Conservation (phyloP, 2,888 invertebrate genomes). For the Palloptera scutellata region DNA sequence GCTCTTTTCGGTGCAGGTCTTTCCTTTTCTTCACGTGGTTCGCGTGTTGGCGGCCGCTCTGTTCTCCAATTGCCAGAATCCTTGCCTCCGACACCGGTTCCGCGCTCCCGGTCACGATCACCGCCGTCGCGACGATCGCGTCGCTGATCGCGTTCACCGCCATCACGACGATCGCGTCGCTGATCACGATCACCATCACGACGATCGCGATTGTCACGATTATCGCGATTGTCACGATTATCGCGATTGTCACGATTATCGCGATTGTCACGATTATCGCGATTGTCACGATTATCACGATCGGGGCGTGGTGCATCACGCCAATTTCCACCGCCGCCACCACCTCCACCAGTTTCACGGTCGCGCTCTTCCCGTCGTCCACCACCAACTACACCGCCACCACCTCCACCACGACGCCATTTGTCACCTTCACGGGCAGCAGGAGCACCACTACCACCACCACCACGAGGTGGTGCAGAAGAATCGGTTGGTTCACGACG, state of each 20-base stretch:
- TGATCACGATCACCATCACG: constrained; percentile 43
- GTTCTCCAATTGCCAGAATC: constrained; percentile 60
- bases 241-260: constrained; percentile 43
- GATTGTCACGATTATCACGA: constrained; percentile 52
- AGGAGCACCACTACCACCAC: constrained; percentile 16
- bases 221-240: constrained; percentile 52
- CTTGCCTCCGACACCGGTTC: constrained; percentile 47
- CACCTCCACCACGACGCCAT: constrained; percentile 44
- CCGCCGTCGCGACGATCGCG: constrained; percentile 40
- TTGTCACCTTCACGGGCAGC: constrained; percentile 41
- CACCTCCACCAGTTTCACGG: constrained; percentile 41
- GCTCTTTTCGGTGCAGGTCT: constrained; percentile 52
- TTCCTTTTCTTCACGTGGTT: constrained; percentile 56
- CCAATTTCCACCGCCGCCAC: constrained; percentile 42
- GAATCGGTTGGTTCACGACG: constrained; percentile 51
- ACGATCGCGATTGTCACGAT: constrained; percentile 38
- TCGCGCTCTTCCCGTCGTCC: constrained; percentile 49
- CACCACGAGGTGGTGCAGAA: constrained; percentile 20
- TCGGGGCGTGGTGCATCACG: constrained; percentile 47
- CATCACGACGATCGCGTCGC: constrained; percentile 47
- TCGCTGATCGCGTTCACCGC: constrained; percentile 30
- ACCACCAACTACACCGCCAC: constrained; percentile 35
- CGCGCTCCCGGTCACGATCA: constrained; percentile 44
- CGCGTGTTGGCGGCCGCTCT: constrained; percentile 52
- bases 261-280: constrained; percentile 40